A percentile compares a stretch with the other conserved stretches of the same genome.
phyloP scores from a whole-genome alignment of 2,113 vertebrate genomes.

The Hippoglossus stenolepis region DNA sequence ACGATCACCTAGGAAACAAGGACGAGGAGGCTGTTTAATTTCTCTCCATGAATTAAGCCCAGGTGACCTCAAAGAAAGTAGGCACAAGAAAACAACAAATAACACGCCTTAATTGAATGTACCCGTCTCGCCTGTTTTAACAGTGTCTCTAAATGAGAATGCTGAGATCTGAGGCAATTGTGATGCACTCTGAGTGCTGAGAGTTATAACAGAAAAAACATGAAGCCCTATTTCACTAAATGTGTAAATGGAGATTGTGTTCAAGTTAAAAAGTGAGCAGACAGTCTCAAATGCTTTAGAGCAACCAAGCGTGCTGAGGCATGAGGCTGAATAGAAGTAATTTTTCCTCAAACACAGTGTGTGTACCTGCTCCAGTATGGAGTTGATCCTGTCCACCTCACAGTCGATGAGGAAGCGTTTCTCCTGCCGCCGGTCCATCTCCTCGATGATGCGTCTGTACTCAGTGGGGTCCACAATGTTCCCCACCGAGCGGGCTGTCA shows the following conservation, averaged over 20 bases:
- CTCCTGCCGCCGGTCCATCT: conserved; percentile 98
- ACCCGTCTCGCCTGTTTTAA: conserved; percentile 31
- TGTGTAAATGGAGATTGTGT: conserved; percentile 3
- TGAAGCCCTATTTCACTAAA: conserved; percentile 11
- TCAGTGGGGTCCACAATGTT: conserved; percentile 92
- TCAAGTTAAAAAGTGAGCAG: conserved; percentile 6
- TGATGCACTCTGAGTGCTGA: conserved; percentile 28
- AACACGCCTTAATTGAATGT: conserved; percentile 49
- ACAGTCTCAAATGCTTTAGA: conserved; percentile 4
- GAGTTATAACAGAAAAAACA: conserved; percentile 23
- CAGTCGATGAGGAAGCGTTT: conserved; percentile 98
- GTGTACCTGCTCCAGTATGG: conserved; percentile 95
- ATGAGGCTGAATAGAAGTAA: background rate
- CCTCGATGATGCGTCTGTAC: conserved; percentile 95
- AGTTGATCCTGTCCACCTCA: conserved; percentile 94
- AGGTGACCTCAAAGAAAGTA: conserved; percentile 64
- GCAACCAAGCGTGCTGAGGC: background rate
- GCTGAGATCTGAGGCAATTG: conserved; percentile 35
- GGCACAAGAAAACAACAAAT: conserved; percentile 32
- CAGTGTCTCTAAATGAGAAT: conserved; percentile 34
- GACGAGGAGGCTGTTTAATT: conserved; percentile 59
- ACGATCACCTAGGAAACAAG: conserved; percentile 73
- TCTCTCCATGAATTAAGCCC: conserved; percentile 52
- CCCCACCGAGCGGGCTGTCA: conserved; percentile 96
- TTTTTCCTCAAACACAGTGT: background rate